Evolutionary conservation across 2,113 vertebrate species (phyloP).

Genomic region (Microcebus jonahi): DNA sequence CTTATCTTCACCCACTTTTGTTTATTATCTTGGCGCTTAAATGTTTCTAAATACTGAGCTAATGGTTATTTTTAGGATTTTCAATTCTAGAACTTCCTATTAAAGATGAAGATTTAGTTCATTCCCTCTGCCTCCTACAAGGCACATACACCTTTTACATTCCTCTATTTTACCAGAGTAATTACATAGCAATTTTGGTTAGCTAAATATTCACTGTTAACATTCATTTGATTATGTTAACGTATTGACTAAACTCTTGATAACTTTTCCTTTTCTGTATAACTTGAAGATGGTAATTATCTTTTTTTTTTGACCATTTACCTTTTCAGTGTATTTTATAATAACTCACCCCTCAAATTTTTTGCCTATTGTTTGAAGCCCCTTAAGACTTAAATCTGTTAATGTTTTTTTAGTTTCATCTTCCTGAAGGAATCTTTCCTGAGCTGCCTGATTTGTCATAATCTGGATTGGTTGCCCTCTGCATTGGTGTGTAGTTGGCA

Average conservation of each 20-base stretch:
- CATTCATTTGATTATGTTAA: constrained; percentile 33
- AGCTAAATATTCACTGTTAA: background rate
- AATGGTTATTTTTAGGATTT: constrained; percentile 40
- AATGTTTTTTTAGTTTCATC: background rate
- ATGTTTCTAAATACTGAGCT: constrained; percentile 46
- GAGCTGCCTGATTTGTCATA: background rate
- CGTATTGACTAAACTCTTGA: background rate
- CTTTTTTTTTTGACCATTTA: background rate
- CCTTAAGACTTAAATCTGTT: background rate
- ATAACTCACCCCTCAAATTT: background rate
- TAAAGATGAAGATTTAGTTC: background rate
- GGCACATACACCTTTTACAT: background rate
- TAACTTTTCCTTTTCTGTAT: constrained; percentile 32
- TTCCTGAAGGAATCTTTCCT: background rate
- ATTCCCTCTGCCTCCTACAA: background rate
- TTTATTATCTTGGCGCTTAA: constrained; percentile 51
- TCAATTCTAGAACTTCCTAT: background rate
- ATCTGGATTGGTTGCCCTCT: background rate
- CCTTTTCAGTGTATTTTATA: background rate
- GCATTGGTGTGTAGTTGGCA: background rate
- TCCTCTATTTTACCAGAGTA: background rate
- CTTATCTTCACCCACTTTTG: background rate
- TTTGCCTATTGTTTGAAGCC: background rate
- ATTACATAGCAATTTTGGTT: background rate
- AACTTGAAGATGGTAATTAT: constrained; percentile 20